Evolutionary conservation across 2,888 invertebrate species (phyloP).

Genomic region (Lysandra bellargus): DNA sequence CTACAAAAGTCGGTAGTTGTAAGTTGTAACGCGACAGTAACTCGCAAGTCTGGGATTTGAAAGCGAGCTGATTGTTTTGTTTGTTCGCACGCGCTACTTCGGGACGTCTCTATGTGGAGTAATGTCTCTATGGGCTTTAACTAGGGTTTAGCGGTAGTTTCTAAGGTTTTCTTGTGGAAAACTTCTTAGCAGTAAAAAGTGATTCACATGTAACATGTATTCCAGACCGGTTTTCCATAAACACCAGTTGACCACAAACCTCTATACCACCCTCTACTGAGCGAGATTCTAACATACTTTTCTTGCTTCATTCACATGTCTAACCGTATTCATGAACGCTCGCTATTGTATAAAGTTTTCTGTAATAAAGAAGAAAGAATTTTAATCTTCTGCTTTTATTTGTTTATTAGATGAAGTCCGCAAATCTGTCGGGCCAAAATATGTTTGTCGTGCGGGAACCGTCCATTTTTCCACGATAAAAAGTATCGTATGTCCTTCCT

Average conservation of each 20-base stretch:
- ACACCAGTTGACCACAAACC: neutral
- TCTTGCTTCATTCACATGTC: neutral
- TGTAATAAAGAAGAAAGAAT: neutral
- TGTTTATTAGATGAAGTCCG: neutral
- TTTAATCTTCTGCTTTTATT: neutral
- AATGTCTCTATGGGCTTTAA: neutral
- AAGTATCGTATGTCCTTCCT: too few species aligned
- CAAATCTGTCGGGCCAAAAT: too few species aligned
- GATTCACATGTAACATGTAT: constrained; percentile 10
- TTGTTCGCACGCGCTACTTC: constrained; percentile 44
- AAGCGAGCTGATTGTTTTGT: constrained; percentile 42
- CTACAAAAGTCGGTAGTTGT: neutral
- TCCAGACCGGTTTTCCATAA: constrained; percentile 7
- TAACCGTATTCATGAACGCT: neutral
- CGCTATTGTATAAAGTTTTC: neutral
- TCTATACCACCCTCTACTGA: neutral
- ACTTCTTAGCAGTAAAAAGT: neutral
- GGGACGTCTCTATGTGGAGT: neutral
- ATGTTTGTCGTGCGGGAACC: too few species aligned
- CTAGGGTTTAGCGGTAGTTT: neutral
- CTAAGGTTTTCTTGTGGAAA: constrained; percentile 16
- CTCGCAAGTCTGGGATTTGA: constrained; percentile 38
- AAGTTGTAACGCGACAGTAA: neutral
- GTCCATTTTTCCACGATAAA: too few species aligned
- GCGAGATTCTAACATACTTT: constrained; percentile 13